Evolutionary conservation across 2,113 vertebrate genomes (phyloP), one percentile per base, ranked within the genome.

Genomic region (Megaceryle maxima): DNA sequence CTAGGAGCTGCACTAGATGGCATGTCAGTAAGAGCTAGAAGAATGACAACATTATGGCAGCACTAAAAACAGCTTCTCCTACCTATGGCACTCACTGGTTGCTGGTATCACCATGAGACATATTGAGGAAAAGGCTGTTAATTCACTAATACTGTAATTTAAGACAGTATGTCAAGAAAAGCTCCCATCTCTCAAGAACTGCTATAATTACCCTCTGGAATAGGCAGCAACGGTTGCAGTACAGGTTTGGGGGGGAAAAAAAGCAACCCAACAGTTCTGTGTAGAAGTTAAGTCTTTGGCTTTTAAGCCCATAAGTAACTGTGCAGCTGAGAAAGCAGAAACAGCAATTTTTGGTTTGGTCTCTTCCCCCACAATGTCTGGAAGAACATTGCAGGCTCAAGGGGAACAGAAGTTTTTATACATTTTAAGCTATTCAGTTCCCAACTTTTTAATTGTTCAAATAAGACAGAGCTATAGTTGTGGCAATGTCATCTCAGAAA

Each of bases 51-150:
- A 39, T 60, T 48, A 24, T 8, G 62, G 20, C 7, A 73, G 11
- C 22, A 29, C 31, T 20, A 33, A 59, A 72, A 63, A 64, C 6
- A 9, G n/a, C 35, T 63, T 68, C 17, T 57, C 5, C 13, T 39
- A 10, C 10, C 16, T 19, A 6, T 29, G 48, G 24, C 8, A 76
- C 31, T 67, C 0, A 0, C 35, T 43, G 21, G 2, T 53, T 70
- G 16, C 48, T 86, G 67, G 9, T 33, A 24, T 19, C 72, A 21
- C 20, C 19, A 28, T 25, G 13, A 74, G 81, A 82, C 13, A 6
- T 44, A 72, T 4, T 35, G 39, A 51, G 67, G 20, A 73, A 80
- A 55, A 82, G 33, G 5, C 6, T 2, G 0, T 46, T 51, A 41
- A 44, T 57, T 82, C 60, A 35, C 5, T 29, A 33, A 50, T 20